Evolutionary conservation across 1,140 invertebrate species (phyloP).

Genomic region (Drosophila busckii): DNA sequence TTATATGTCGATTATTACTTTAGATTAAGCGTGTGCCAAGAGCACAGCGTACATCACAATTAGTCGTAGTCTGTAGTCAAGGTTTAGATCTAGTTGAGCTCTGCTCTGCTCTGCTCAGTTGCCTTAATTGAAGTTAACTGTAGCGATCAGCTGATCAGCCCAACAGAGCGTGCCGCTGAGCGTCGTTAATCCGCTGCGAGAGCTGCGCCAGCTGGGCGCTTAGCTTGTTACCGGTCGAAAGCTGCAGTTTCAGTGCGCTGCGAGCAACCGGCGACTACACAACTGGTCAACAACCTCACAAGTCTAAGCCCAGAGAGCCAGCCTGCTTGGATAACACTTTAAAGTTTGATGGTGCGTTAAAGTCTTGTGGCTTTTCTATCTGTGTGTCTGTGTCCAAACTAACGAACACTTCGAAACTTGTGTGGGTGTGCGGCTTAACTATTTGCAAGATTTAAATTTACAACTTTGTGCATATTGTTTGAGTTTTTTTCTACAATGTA

Average conservation of each 20-base stretch:
- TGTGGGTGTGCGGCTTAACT: conserved; percentile 22
- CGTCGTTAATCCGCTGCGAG: conserved; percentile 16
- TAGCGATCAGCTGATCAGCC: conserved; percentile 17
- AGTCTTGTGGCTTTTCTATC: conserved; percentile 15
- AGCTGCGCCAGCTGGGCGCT: conserved; percentile 30
- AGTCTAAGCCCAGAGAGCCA: not conserved
- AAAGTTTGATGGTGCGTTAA: conserved; percentile 34
- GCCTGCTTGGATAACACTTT: conserved; percentile 6
- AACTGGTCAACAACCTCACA: conserved; percentile 39
- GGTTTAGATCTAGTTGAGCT: conserved; percentile 28
- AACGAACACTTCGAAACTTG: no score
- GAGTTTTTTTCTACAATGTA: conserved; percentile 30
- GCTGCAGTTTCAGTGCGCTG: conserved; percentile 57
- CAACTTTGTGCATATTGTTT: conserved; percentile 16
- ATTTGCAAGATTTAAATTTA: conserved; percentile 14
- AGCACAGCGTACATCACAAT: conserved; percentile 31
- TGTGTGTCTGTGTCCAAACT: conserved; percentile 5
- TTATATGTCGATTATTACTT: conserved; percentile 61
- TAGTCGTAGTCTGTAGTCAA: conserved; percentile 30
- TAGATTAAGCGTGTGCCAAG: conserved; percentile 23
- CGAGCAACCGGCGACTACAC: conserved; percentile 63
- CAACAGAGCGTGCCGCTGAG: not conserved
- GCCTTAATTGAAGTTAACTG: conserved; percentile 45
- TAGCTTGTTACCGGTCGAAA: conserved; percentile 32
- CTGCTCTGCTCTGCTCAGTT: not conserved